Percentiles rank a stretch among this genome's conserved stretches.
phyloP scores from a whole-genome alignment of 2,113 vertebrate species.

The Budorcas taxicolor region DNA sequence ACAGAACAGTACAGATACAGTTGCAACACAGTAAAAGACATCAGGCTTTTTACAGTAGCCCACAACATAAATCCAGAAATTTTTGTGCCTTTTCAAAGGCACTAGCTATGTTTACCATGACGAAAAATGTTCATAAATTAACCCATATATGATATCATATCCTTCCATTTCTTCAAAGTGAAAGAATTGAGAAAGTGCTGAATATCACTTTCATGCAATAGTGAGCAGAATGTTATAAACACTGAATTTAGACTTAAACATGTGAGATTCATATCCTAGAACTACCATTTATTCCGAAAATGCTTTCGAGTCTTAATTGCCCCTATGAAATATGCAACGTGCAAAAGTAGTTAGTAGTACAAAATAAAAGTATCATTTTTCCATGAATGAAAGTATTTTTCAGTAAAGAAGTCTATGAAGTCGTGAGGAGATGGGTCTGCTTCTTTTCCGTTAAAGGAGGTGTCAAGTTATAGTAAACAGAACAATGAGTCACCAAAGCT shows the following conservation, averaged over 20 bases:
- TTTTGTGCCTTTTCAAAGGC: neutral
- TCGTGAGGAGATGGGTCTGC: neutral
- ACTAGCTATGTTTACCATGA: neutral
- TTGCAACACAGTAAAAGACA: neutral
- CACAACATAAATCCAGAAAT: neutral
- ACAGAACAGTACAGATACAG: neutral
- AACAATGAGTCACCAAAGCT: neutral
- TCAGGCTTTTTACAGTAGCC: neutral
- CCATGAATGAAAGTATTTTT: neutral
- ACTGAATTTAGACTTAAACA: neutral
- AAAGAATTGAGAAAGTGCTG: neutral
- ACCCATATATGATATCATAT: neutral
- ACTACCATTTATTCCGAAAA: slow-evolving; percentile 1
- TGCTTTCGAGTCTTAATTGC: neutral
- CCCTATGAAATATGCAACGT: neutral
- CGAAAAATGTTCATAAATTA: neutral
- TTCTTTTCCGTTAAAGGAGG: neutral
- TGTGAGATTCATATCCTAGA: neutral
- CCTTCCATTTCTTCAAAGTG: neutral
- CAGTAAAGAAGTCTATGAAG: neutral
- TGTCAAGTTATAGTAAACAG: neutral
- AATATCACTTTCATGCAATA: neutral
- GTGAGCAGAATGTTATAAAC: neutral
- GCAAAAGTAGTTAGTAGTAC: neutral
- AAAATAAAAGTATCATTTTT: neutral